phyloP scores from a whole-genome alignment of 2,113 vertebrate genomes.

The Strigops habroptila region DNA sequence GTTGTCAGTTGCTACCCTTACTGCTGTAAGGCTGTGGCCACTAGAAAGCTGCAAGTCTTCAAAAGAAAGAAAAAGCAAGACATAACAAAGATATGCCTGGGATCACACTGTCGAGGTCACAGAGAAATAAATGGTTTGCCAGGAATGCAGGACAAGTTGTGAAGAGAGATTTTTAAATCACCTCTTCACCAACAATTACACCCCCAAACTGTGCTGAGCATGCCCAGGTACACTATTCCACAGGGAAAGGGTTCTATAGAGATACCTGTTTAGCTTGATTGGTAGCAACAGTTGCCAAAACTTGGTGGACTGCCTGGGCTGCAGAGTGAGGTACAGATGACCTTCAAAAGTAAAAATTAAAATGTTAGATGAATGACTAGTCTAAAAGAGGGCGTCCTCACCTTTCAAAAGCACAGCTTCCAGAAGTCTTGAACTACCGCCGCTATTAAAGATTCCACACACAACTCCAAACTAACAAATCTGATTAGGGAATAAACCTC shows the following conservation, averaged over 20 bases:
- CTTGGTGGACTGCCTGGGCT: slow-evolving; percentile 76
- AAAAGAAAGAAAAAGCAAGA: neutral
- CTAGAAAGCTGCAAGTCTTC: neutral
- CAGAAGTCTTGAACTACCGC: neutral
- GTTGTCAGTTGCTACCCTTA: neutral
- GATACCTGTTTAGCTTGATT: slow-evolving; percentile 81
- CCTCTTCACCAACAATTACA: neutral
- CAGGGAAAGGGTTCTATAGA: neutral
- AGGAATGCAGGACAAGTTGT: neutral
- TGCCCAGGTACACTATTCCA: neutral
- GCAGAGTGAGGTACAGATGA: slow-evolving; percentile 74
- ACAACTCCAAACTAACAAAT: slow-evolving; percentile 27
- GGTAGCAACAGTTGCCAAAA: slow-evolving; percentile 73
- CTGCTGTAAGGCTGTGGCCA: neutral
- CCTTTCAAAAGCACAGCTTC: neutral
- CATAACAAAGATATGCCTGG: neutral
- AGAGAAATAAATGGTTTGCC: neutral
- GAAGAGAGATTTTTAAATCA: neutral
- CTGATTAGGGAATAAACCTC: slow-evolving; percentile 63
- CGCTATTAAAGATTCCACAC: neutral
- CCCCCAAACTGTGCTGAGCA: neutral
- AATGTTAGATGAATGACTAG: neutral
- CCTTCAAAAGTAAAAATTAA: slow-evolving; percentile 62
- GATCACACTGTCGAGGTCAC: neutral
- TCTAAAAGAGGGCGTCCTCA: neutral